phyloP scores from a whole-genome alignment of 1,140 invertebrate genomes.

The Aphis gossypii region DNA sequence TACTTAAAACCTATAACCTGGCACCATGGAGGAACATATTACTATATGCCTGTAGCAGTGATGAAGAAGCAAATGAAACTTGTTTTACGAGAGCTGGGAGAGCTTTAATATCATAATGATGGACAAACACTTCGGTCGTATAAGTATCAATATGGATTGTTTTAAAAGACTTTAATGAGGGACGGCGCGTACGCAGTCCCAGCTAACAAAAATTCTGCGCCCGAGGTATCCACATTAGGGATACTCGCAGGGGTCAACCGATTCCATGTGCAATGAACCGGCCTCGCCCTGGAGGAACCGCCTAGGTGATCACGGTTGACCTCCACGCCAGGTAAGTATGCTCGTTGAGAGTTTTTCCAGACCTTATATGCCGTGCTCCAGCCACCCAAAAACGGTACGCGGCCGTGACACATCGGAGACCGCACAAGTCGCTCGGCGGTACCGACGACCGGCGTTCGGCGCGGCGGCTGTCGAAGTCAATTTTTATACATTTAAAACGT shows the following conservation, averaged over 20 bases:
- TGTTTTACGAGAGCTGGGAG: too few relatives aligned
- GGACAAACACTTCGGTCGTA: too few relatives aligned
- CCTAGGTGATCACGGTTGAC: slow-evolving; percentile 72
- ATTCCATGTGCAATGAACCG: slow-evolving; percentile 75
- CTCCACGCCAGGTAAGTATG: slow-evolving; percentile 74
- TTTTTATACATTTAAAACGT: background rate
- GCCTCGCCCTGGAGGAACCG: slow-evolving; percentile 74
- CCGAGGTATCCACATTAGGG: slow-evolving; percentile 76
- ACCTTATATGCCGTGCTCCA: background rate
- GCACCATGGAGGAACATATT: too few relatives aligned
- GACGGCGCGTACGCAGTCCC: slow-evolving; percentile 65
- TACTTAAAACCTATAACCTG: too few relatives aligned
- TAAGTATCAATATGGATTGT: too few relatives aligned
- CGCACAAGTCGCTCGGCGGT: background rate
- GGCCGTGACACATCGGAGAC: background rate
- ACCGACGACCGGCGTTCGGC: too few relatives aligned
- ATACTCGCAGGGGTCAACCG: slow-evolving; percentile 77
- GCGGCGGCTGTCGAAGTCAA: background rate
- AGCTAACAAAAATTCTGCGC: slow-evolving; percentile 75
- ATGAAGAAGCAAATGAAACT: too few relatives aligned
- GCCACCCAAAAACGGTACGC: background rate
- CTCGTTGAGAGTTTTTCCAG: fast-evolving
- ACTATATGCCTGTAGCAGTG: too few relatives aligned
- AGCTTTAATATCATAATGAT: too few relatives aligned
- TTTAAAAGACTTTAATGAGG: background rate